Evolutionary conservation across 2,797 vertebrate species (phyloP).

Genomic region (Hyperoplus immaculatus): DNA sequence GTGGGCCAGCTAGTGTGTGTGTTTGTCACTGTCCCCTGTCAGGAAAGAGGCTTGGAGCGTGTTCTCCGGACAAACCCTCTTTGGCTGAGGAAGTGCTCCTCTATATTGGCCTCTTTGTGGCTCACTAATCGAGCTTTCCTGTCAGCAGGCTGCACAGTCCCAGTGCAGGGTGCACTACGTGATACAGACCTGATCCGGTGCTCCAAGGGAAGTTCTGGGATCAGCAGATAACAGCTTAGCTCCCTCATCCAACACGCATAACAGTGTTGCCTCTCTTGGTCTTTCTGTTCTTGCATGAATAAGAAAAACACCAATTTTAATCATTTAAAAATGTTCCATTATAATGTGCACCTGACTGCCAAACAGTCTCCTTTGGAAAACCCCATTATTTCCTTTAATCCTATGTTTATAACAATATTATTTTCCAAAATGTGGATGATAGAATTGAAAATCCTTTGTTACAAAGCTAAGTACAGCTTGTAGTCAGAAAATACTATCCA

Average conservation of each 20-base stretch:
- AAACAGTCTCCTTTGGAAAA: slow-evolving; percentile 59
- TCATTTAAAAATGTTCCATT: slow-evolving; percentile 59
- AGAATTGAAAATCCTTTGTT: slow-evolving; percentile 4
- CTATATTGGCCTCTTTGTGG: slow-evolving; percentile 88
- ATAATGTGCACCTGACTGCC: slow-evolving; percentile 50
- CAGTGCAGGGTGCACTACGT: slow-evolving; percentile 76
- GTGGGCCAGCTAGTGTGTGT: slow-evolving; percentile 71
- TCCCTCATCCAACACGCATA: slow-evolving; percentile 84
- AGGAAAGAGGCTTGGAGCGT: slow-evolving; percentile 85
- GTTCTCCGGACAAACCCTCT: slow-evolving; percentile 83
- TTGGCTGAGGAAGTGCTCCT: slow-evolving; percentile 86
- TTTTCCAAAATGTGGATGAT: slow-evolving; percentile 20
- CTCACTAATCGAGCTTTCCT: slow-evolving; percentile 91
- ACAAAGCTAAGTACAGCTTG: slow-evolving; percentile 6
- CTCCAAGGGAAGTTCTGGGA: slow-evolving; percentile 95
- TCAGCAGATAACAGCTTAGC: slow-evolving; percentile 89
- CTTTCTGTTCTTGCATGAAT: slow-evolving; percentile 72
- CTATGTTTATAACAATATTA: slow-evolving; percentile 14
- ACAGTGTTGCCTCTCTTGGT: slow-evolving; percentile 64
- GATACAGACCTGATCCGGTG: slow-evolving; percentile 88
- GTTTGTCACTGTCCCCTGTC: slow-evolving; percentile 83
- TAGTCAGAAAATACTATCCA: neutral
- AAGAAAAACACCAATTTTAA: slow-evolving; percentile 72
- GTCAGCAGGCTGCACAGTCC: slow-evolving; percentile 84
- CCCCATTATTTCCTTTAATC: slow-evolving; percentile 42